Evolutionary conservation across 2,888 invertebrate genomes (phyloP), one percentile per base, ranked within the genome.

Genomic region (Zootermopsis nevadensis): DNA sequence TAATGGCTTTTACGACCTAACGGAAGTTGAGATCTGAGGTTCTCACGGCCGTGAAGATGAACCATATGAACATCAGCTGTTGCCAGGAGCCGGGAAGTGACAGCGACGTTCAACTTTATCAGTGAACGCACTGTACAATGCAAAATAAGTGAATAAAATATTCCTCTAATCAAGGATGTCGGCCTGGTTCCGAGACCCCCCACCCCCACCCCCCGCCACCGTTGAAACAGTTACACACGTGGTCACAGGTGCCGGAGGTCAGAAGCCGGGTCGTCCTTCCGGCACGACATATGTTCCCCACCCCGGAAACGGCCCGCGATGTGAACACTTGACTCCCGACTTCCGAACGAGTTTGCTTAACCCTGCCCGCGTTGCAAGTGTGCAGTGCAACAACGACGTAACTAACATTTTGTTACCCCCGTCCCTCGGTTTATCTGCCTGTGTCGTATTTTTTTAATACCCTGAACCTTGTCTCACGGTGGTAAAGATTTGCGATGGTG

Each of bases 301-400:
- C 27, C 38, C 74, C 74, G 74, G 74, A 74, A 74, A 38, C 74
- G 22, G 74, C 22, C 74, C 15, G 24, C n/a, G 38, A 74, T 74
- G 74, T n/a, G 74, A 74, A 35, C 74, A 74, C 74, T 74, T 38
- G 74, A 74, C 74, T 74, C n/a, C 35, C 4, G 35, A 33, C 35
- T 35, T 72, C 38, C 60, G 24, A 74, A 74, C 74, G 38, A 42
- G 74, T 74, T 74, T 74, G 35, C 38, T 33, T 31, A 60, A 60
- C 60, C 60, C 60, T n/a, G 6, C 10, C 0, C 27, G 60, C n/a
- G 60, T n/a, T 27, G n/a, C 4, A 27, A n/a, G n/a, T 6, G 6
- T n/a, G 10, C 60, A 60, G n/a, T 8, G 7, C n/a, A 60, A 60
- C 8, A 60, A 60, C 27, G 60, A 27, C 60, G n/a, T n/a, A 60